Conservation (phyloP, 1,140 invertebrate genomes). For the Neomicropteryx cornuta region DNA sequence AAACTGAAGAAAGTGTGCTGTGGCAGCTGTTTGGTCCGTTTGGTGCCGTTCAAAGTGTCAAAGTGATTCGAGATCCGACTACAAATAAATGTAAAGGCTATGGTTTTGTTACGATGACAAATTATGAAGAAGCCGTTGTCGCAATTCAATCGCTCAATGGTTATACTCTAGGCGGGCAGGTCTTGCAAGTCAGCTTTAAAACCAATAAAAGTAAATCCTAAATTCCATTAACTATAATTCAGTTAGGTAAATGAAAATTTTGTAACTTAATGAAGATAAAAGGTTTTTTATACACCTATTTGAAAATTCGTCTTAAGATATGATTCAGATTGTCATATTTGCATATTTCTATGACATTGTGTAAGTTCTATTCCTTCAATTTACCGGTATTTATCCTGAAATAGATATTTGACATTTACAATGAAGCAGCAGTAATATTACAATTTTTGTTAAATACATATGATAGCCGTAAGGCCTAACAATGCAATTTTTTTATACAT, state of each 20-base stretch:
- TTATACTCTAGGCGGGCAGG: slow-evolving; percentile 76
- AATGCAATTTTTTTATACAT: slow-evolving; percentile 20
- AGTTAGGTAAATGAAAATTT: not conserved
- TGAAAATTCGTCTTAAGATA: not conserved
- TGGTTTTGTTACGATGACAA: slow-evolving; percentile 89
- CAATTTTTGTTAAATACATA: too few species aligned
- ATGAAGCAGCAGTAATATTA: too few species aligned
- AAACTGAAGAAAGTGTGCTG: slow-evolving; percentile 81
- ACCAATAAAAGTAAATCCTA: slow-evolving; percentile 61
- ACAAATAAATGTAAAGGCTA: slow-evolving; percentile 91
- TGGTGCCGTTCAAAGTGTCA: slow-evolving; percentile 84
- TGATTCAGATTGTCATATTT: not conserved
- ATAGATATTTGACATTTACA: too few species aligned
- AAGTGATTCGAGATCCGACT: slow-evolving; percentile 78
- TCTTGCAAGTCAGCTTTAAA: slow-evolving; percentile 86
- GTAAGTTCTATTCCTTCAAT: slow-evolving; percentile 22
- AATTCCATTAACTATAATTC: slow-evolving; percentile 32
- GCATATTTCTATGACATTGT: not conserved
- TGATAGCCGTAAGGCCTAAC: too few species aligned
- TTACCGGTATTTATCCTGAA: slow-evolving; percentile 25
- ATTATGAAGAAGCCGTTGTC: slow-evolving; percentile 83
- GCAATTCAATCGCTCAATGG: slow-evolving; percentile 86
- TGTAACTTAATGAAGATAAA: slow-evolving; percentile 1
- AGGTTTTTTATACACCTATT: not conserved
- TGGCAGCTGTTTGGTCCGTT: slow-evolving; percentile 92